A percentile compares a stretch with the other conserved stretches of the same genome.
Conservation (phyloP, 2,113 vertebrate species). For the Podocnemis expansa region DNA sequence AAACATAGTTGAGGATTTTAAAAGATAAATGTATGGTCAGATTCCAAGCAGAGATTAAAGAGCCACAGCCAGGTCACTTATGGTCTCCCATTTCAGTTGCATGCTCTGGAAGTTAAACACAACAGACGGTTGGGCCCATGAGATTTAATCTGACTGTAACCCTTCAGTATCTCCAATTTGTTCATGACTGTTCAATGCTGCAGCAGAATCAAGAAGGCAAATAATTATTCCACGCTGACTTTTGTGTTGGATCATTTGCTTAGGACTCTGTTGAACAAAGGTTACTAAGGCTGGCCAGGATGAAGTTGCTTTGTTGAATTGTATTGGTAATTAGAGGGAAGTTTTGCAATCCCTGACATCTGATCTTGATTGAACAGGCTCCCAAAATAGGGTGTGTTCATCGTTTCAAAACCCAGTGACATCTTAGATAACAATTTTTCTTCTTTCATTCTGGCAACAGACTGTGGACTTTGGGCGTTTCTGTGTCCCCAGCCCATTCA, state of each 20-base stretch:
- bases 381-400: not conserved
- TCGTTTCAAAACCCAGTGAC: not conserved
- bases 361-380: conserved; percentile 28
- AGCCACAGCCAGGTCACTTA: not conserved
- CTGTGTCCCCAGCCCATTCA: not conserved
- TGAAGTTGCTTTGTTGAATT: conserved; percentile 60
- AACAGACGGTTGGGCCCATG: not conserved
- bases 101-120: not conserved
- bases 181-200: not conserved
- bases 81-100: not conserved
- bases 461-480: not conserved
- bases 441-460: conserved; percentile 5
- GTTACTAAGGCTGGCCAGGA: conserved; percentile 46
- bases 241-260: conserved; percentile 19
- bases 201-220: not conserved
- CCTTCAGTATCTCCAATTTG: not conserved
- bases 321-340: conserved; percentile 26
- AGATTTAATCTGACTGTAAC: not conserved
- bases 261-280: conserved; percentile 35
- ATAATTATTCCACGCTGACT: not conserved
- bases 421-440: not conserved
- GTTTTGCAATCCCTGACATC: conserved; percentile 54
- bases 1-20: not conserved
- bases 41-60: not conserved
- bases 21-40: not conserved